A percentile compares a stretch with the other conserved stretches of the same genome.
These are phyloP conservation scores for Cynopterus brachyotis DNA, from an alignment of 2,113 vertebrate genomes.

Conservation along the genomic window DNA sequence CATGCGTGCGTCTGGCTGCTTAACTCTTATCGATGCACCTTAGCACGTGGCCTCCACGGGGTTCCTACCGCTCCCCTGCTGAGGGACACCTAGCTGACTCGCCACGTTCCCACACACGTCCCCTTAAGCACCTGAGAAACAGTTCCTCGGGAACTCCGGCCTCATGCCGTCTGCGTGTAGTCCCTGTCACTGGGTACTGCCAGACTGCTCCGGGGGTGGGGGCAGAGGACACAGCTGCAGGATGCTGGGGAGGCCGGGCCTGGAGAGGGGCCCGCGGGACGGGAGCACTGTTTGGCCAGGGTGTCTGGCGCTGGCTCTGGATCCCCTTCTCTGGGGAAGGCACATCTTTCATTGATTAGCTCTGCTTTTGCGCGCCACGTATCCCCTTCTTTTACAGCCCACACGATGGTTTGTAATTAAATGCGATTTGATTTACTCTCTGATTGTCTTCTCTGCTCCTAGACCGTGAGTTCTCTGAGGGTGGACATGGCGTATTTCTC, in stretches of 20 bases:
- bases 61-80: neutral
- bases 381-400: neutral
- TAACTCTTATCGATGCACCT: neutral
- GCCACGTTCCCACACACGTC: neutral
- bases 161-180: accelerated
- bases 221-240: neutral
- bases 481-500: neutral
- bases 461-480: no score
- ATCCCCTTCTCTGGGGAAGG: neutral
- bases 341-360: neutral
- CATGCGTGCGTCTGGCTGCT: neutral
- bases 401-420: neutral
- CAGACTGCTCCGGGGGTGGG: neutral
- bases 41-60: accelerated
- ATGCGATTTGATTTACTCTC: neutral
- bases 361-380: neutral
- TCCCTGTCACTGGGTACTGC: neutral
- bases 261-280: neutral
- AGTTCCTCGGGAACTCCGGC: neutral
- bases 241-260: neutral
- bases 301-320: neutral
- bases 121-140: neutral
- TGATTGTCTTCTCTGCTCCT: neutral
- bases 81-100: neutral
- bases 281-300: neutral